Percentiles rank a stretch among this genome's conserved stretches.
Evolutionary conservation across 2,888 invertebrate genomes (phyloP).

Genomic region (Steinernema hermaphroditum): DNA sequence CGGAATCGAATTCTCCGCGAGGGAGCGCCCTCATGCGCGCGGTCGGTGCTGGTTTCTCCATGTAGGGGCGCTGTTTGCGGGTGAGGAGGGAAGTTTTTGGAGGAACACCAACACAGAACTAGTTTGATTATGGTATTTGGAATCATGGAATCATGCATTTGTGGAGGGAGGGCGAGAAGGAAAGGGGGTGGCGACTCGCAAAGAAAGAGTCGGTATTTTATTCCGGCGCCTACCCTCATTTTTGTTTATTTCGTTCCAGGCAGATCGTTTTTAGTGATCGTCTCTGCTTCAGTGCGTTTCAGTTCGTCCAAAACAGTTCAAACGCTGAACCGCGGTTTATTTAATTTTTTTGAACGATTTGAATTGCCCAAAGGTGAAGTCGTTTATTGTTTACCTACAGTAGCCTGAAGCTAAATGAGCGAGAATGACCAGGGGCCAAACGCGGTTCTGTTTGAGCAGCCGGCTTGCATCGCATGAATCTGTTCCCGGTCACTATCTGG

Average conservation of each 20-base stretch:
- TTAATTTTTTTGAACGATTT: too few species aligned
- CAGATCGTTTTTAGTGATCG: neutral
- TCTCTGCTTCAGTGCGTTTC: too few species aligned
- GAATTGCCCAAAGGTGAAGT: too few species aligned
- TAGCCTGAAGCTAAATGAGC: slow-evolving; percentile 2
- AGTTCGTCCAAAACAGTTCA: too few species aligned
- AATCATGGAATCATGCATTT: slow-evolving; percentile 26
- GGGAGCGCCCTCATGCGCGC: slow-evolving; percentile 8
- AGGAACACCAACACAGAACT: slow-evolving; percentile 24
- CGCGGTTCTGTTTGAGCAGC: slow-evolving; percentile 19
- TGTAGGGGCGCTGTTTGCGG: slow-evolving; percentile 6
- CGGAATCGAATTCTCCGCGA: neutral
- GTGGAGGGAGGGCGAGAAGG: slow-evolving; percentile 6
- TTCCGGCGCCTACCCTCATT: slow-evolving; percentile 19
- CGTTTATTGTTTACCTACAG: neutral
- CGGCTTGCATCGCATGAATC: neutral
- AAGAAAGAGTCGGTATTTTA: slow-evolving; percentile 15
- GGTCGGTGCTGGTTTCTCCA: slow-evolving; percentile 21
- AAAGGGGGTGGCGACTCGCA: slow-evolving; percentile 22
- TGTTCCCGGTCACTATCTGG: neutral
- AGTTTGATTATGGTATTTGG: slow-evolving; percentile 31
- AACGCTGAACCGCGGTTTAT: too few species aligned
- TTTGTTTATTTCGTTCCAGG: slow-evolving; percentile 12
- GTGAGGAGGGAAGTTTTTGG: slow-evolving; percentile 29
- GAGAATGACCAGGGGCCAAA: slow-evolving; percentile 12